Base-by-base conservation (phyloP, 2,797 vertebrate genomes). In the Poeciliopsis turneri region DNA sequence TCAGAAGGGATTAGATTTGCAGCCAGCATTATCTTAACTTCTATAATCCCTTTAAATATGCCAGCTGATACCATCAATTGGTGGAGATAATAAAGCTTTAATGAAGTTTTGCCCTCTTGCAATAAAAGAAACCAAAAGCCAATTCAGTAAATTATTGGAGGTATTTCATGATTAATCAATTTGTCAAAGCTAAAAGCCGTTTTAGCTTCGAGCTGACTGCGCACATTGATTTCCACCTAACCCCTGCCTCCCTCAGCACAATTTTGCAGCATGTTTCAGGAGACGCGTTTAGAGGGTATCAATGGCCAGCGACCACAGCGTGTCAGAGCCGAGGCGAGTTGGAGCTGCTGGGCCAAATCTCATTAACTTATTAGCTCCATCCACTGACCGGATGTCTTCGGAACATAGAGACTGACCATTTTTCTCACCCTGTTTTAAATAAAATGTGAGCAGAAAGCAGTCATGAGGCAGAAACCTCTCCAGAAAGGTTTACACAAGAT, bases 161-260 rank as follows among this genome's bases (percentile, higher is more conserved):
- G 75, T 78, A 30, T 76, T 82, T 85, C 78, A 66, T 53, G 59
- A 87, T 81, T 78, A 84, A 90, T 86, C 86, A 78, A 84, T 88
- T 83, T 87, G 81, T 91, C 83, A 86, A 85, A 85, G 80, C 80
- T 83, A 88, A 84, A 82, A 84, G 81, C 83, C 75, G 69, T 87
- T 91, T 86, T 79, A 66, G 84, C 75, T 82, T 61, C 46, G 76
- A 78, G 82, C 82, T 82, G 78, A 83, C 81, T 80, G 90, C 77
- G 71, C 82, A 87, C 82, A 92, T 92, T 76, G 91, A 93, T 92
- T 93, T 91, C 81, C 78, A 79, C 20, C 84, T 85, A 69, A 69
- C 39, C 39, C 78, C 43, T 75, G 75, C 41, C 77, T 77, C 47
- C 75, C 74, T 57, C 80, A 5, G 85, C 64, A 83, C 84, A 76